Evolutionary conservation across 92 coral and sea anemone species (phyloP), one percentile per base, ranked within the genome.

Genomic region (Palythoa heliodiscus): DNA sequence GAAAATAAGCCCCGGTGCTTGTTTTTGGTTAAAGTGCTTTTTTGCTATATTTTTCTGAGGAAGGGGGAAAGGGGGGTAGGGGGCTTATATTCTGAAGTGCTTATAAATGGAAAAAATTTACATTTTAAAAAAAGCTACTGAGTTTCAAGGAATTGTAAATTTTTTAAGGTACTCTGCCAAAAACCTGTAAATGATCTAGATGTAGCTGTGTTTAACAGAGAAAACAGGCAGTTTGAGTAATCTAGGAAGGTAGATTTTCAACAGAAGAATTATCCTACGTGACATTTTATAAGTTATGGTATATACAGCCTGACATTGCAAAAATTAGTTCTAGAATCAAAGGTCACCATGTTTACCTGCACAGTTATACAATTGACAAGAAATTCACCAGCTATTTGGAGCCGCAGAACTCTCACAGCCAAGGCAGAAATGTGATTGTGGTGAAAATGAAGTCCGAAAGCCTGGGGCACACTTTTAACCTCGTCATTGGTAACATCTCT

Each of bases 351-450:
- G 67, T 60, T 60, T 60, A 69, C 50, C 40, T n/a, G 73, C 73
- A 69, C 11, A 69, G 73, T 8, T 69, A 69, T 69, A 69, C 11
- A 69, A 23, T 69, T 43, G 73, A 43, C 43, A 4, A 69, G 1
- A 69, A 1, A 69, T 69, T 69, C 73, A 37, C 73, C 13, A 24
- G 73, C 73, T 22, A 3, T 69, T 16, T 4, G 73, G 73, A 69
- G 13, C 73, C 53, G 5, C 22, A 35, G 53, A 35, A 11, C 50
- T 13, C n/a, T 71, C 53, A 35, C n/a, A 71, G 52, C 76, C 75
- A 20, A 71, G 52, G 76, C 76, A 40, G 76, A 20, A 71, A 71
- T 71, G 76, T 53, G 3, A 71, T 71, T 71, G n/a, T 71, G 0
- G 71, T 67, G 0, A 23, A 67, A 22, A 71, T 8, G 15, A 71